A percentile compares a stretch with the other conserved stretches of the same genome.
phyloP scores from a whole-genome alignment of 2,797 vertebrate species.

The Miichthys miiuy region DNA sequence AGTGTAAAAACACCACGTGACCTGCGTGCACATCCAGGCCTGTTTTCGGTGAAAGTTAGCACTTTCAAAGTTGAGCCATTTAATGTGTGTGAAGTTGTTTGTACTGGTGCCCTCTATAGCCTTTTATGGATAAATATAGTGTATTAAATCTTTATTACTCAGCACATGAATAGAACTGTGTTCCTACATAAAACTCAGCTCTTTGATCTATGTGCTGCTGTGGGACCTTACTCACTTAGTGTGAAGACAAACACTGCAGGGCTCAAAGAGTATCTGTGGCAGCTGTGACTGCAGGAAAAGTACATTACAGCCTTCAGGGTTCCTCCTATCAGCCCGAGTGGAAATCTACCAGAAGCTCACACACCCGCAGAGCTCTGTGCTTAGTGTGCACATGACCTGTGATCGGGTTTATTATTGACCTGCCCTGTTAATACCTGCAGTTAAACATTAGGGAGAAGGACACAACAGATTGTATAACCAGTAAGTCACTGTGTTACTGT shows the following conservation, averaged over 20 bases:
- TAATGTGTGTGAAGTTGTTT: too few species aligned
- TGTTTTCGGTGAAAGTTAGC: too few species aligned
- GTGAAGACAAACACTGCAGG: background rate
- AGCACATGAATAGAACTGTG: too few species aligned
- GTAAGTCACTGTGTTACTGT: background rate
- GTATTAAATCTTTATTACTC: too few species aligned
- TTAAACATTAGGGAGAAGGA: constrained; percentile 59
- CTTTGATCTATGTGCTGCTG: background rate
- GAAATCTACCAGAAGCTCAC: constrained; percentile 55
- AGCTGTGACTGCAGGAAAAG: background rate
- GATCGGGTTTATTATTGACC: constrained; percentile 70
- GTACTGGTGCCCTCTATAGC: too few species aligned
- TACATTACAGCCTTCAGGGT: background rate
- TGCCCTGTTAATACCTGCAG: constrained; percentile 38
- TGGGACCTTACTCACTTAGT: background rate
- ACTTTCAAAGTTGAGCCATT: too few species aligned
- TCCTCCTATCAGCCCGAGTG: constrained; percentile 28
- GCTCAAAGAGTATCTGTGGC: background rate
- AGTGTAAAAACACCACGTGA: background rate
- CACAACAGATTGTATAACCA: background rate
- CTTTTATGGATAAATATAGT: too few species aligned
- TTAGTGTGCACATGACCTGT: constrained; percentile 10
- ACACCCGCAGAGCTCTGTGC: background rate
- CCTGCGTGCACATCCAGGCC: too few species aligned
- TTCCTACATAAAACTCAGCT: too few species aligned